Conservation (phyloP, 2,113 vertebrate species). For the Apodemus speciosus region DNA sequence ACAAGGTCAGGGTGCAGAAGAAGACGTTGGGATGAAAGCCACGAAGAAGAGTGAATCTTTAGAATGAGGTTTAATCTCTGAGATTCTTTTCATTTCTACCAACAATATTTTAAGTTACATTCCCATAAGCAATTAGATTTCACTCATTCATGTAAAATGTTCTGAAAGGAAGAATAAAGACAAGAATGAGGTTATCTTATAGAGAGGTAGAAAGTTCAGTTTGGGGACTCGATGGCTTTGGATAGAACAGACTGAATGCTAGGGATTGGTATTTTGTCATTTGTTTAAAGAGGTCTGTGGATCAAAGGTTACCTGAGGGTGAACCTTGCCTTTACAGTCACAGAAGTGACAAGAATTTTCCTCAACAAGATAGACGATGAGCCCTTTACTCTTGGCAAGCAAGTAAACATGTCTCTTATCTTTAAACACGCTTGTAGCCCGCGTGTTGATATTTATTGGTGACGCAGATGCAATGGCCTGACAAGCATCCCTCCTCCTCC, state of each 20-base stretch:
- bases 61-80: conserved; percentile 18
- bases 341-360: conserved; percentile 27
- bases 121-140: conserved; percentile 9
- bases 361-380: conserved; percentile 2
- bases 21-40: background rate
- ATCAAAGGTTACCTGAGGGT: background rate
- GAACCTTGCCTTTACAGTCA: background rate
- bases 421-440: conserved; percentile 43
- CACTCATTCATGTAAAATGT: conserved; percentile 30
- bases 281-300: conserved; percentile 11
- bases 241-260: conserved; percentile 4
- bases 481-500: background rate
- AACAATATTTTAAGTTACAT: conserved; percentile 19
- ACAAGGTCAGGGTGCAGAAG: background rate
- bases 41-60: background rate
- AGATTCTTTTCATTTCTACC: conserved; percentile 25
- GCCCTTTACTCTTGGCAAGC: conserved; percentile 21
- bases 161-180: conserved; percentile 34
- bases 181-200: background rate
- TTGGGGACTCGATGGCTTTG: background rate
- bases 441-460: background rate
- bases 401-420: conserved; percentile 18
- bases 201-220: conserved; percentile 16
- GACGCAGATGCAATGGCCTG: background rate
- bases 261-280: background rate